Percentiles rank a stretch among this genome's conserved stretches.
Evolutionary conservation across 2,888 invertebrate species (phyloP).

Genomic region (Amaurobius ferox): DNA sequence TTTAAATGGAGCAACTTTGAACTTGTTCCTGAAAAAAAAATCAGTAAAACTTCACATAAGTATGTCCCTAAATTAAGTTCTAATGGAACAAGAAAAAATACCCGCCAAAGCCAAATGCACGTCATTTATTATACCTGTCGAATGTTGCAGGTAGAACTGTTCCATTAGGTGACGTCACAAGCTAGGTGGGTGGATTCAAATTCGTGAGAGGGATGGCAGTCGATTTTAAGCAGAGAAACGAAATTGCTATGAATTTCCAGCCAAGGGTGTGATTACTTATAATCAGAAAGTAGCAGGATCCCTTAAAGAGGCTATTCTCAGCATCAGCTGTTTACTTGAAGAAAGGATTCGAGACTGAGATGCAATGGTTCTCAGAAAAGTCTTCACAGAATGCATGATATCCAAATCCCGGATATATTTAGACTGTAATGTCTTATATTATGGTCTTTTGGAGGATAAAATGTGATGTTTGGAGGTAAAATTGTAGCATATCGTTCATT

Average conservation of each 20-base stretch:
- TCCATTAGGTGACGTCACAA: slow-evolving; percentile 31
- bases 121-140: slow-evolving; percentile 34
- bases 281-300: slow-evolving; percentile 51
- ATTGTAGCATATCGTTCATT: neutral
- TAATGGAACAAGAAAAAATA: neutral
- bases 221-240: slow-evolving; percentile 42
- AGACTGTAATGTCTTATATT: slow-evolving; percentile 1
- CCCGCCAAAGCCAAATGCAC: slow-evolving; percentile 16
- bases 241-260: slow-evolving; percentile 50
- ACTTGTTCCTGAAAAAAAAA: too few species aligned
- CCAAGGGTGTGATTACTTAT: slow-evolving; percentile 51
- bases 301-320: slow-evolving; percentile 31
- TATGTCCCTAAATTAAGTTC: neutral
- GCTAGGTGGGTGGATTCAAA: slow-evolving; percentile 22
- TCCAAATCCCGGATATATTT: slow-evolving; percentile 5
- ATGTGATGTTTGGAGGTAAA: neutral
- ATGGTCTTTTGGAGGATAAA: neutral
- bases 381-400: neutral
- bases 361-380: neutral
- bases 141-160: slow-evolving; percentile 13
- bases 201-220: slow-evolving; percentile 37
- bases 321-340: slow-evolving; percentile 1
- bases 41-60: too few species aligned
- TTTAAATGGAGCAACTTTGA: too few species aligned
- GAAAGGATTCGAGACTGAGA: slow-evolving; percentile 30